Percentiles rank a stretch among this genome's conserved stretches.
phyloP scores from a whole-genome alignment of 2,888 invertebrate genomes.

The Eupithecia insigniata region DNA sequence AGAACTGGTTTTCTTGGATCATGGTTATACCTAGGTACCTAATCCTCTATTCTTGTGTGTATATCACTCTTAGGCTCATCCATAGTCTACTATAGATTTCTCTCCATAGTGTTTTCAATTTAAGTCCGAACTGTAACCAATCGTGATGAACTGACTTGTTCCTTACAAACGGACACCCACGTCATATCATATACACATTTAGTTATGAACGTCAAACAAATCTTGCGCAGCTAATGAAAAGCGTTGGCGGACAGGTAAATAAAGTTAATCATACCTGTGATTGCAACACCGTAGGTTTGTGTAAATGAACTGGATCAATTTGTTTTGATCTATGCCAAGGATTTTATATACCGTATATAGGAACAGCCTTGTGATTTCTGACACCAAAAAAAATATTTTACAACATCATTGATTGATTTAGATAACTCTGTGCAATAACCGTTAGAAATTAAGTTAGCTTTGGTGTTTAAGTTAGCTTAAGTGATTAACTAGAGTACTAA shows the following conservation, averaged over 20 bases:
- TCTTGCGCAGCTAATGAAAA: conserved; percentile 53
- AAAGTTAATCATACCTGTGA: conserved; percentile 67
- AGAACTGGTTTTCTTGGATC: too few relatives aligned
- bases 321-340: conserved; percentile 27
- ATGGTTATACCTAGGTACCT: neutral
- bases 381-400: neutral
- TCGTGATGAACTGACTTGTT: conserved; percentile 71
- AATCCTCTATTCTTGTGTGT: neutral
- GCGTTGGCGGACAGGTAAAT: conserved; percentile 73
- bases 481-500: too few relatives aligned
- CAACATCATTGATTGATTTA: neutral
- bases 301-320: conserved; percentile 42
- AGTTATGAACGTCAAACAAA: conserved; percentile 42
- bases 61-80: conserved; percentile 49
- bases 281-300: conserved; percentile 57
- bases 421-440: too few relatives aligned
- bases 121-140: conserved; percentile 64
- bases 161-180: conserved; percentile 71
- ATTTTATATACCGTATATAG: neutral
- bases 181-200: conserved; percentile 51
- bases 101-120: conserved; percentile 71
- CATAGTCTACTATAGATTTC: conserved; percentile 6
- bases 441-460: too few relatives aligned
- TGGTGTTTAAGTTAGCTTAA: too few relatives aligned
- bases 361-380: neutral